phyloP scores from a whole-genome alignment of 1,140 invertebrate species.

The Oedothorax gibbosus region DNA sequence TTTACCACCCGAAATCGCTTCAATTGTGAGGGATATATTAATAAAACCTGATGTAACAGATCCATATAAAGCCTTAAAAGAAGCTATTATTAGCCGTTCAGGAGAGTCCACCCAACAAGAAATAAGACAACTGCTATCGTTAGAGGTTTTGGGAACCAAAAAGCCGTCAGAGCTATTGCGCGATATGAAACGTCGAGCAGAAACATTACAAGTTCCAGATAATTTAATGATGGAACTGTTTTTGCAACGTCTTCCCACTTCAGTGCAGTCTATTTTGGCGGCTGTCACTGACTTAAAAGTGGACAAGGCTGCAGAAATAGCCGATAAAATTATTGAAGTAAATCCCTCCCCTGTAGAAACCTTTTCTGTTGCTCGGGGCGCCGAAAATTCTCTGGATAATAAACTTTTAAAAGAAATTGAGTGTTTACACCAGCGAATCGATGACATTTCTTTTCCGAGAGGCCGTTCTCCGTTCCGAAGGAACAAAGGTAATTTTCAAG shows the following conservation, averaged over 20 bases:
- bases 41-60: not conserved
- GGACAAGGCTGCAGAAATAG: slow-evolving; percentile 19
- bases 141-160: not conserved
- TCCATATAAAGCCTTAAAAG: slow-evolving; percentile 11
- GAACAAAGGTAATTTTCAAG: too few relatives aligned
- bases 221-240: slow-evolving; percentile 9
- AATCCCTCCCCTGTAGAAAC: not conserved
- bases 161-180: not conserved
- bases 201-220: not conserved
- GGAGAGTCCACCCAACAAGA: not conserved
- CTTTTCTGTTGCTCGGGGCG: too few relatives aligned
- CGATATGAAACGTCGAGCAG: not conserved
- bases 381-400: not conserved
- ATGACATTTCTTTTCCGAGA: not conserved
- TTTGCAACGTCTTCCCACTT: slow-evolving; percentile 9
- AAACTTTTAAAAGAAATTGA: not conserved
- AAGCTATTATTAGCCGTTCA: not conserved
- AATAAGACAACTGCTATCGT: not conserved
- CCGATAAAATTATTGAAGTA: not conserved
- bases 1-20: not conserved
- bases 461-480: too few relatives aligned
- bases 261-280: slow-evolving; percentile 9
- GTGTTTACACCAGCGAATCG: not conserved
- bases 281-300: not conserved
- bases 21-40: slow-evolving; percentile 1